Evolutionary conservation across 2,888 invertebrate genomes (phyloP), one percentile per base, ranked within the genome.

Genomic region (Myathropa florea): DNA sequence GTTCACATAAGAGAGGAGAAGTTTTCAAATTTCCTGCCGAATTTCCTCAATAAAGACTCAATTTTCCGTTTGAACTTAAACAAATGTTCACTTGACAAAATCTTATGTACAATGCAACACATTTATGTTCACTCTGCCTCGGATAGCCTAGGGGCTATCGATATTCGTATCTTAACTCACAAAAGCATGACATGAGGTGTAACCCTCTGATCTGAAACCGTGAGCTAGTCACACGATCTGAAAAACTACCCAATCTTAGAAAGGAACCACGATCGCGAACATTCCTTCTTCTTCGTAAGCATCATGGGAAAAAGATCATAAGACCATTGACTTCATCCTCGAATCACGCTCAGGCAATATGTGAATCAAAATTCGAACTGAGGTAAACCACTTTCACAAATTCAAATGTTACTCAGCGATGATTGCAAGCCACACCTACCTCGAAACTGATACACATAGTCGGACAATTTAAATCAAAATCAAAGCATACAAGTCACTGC

Each of bases 361-460:
- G 46, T 46, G 46, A 6, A 46, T 46, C n/a, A 0, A 4, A 46
- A 18, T 46, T 46, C 18, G 4, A 4, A 18, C 18, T 6, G 7
- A 46, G 46, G 46, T 18, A 18, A n/a, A 7, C 39, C 39, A 39
- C 39, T 39, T 18, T 18, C 46, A 46, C 18, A 18, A 46, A 46
- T 46, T 46, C 46, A 46, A 75, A 70, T 60, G 57, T 60, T 70
- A 36, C 59, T n/a, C 55, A 39, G 59, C 18, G 14, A 30, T 33
- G 21, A 33, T 67, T 65, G 82, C 55, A 30, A 63, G 65, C 55
- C 85, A 77, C 85, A 82, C 85, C 85, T 73, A 39, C 39, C 7
- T 39, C 18, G 26, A 33, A 63, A 36, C 61, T 60, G 23, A 24
- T 55, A 61, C 6, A 46, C 36, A 46, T 61, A 63, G n/a, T 21